Conservation (phyloP, 2,888 invertebrate genomes). For the Tipula unca region DNA sequence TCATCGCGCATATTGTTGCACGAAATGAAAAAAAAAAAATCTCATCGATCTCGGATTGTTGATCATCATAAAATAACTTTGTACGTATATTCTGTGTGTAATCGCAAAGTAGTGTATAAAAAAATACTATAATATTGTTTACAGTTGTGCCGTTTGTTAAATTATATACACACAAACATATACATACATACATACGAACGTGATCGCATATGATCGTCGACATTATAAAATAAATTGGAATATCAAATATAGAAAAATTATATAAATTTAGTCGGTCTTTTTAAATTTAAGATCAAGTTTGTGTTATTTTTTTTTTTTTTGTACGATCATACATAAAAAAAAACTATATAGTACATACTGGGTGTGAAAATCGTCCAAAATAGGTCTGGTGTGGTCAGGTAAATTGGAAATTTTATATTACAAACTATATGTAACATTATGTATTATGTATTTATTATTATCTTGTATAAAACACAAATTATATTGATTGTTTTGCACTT, state of each 20-base stretch:
- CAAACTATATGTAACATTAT: not conserved
- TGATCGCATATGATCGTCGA: not conserved
- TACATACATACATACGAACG: not conserved
- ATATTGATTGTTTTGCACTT: not conserved
- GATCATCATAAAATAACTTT: not conserved
- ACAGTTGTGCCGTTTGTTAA: not conserved
- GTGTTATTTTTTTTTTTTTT: not conserved
- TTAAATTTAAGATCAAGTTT: not conserved
- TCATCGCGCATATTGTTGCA: not conserved
- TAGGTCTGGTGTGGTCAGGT: constrained; percentile 8
- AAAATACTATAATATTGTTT: not conserved
- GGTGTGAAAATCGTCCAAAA: not conserved
- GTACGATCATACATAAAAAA: not conserved
- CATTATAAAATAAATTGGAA: not conserved
- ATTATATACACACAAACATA: not conserved
- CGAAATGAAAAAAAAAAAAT: not conserved
- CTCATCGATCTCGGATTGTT: not conserved
- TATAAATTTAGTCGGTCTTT: not conserved
- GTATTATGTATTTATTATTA: not conserved
- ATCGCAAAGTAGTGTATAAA: not conserved
- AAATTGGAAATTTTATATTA: not conserved
- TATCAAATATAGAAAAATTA: not conserved
- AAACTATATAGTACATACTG: not conserved
- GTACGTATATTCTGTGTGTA: not conserved
- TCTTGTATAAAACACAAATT: not conserved